Conservation (phyloP, 2,797 vertebrate genomes). For the Enteromius radiatus region DNA sequence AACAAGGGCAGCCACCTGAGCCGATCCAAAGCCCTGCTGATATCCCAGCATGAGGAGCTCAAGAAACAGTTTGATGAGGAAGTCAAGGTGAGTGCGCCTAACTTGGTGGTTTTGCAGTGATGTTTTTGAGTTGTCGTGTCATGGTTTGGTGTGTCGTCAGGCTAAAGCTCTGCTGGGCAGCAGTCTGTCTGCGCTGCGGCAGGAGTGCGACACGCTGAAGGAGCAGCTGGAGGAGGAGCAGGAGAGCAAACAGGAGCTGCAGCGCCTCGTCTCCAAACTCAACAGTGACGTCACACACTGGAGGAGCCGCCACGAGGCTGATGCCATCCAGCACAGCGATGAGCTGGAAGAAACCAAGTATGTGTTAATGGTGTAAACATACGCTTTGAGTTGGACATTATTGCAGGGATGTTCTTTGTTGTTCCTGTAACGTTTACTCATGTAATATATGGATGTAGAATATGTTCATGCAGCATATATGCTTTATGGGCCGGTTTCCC, state of each 20-base stretch:
- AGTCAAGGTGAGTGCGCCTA: conserved; percentile 73
- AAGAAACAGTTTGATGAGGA: conserved; percentile 84
- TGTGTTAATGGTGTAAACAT: conserved; percentile 22
- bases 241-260: conserved; percentile 85
- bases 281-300: conserved; percentile 83
- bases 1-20: conserved; percentile 72
- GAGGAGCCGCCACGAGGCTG: conserved; percentile 79
- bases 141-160: conserved; percentile 61
- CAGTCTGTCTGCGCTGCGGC: conserved; percentile 69
- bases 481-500: no score
- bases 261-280: conserved; percentile 83
- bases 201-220: conserved; percentile 79
- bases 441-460: no score
- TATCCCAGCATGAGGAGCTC: conserved; percentile 78
- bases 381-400: not conserved
- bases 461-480: not conserved
- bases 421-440: not conserved
- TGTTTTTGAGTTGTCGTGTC: conserved; percentile 42
- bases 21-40: conserved; percentile 74
- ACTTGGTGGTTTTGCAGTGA: not conserved
- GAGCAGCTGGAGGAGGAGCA: conserved; percentile 88
- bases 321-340: conserved; percentile 78
- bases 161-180: conserved; percentile 67
- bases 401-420: not conserved
- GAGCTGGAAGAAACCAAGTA: conserved; percentile 84